phyloP scores from a whole-genome alignment of 2,797 vertebrate species.

The Rhinella marina region DNA sequence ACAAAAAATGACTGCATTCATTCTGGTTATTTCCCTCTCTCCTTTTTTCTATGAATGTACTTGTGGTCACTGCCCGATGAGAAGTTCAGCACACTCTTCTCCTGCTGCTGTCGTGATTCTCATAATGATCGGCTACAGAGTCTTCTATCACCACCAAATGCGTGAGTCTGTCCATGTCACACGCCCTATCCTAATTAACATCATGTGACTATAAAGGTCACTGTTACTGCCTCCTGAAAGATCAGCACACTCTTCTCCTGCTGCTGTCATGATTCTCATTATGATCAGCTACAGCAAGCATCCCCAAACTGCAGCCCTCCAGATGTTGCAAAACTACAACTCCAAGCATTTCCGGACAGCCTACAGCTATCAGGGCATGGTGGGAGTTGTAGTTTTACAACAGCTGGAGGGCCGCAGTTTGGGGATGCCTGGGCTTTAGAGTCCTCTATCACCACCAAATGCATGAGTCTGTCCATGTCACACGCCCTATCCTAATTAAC shows the following conservation, averaged over 20 bases:
- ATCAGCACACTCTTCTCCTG: not conserved
- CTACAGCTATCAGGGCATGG: too few relatives aligned
- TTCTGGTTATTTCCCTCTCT: not conserved
- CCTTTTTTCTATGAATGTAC: not conserved
- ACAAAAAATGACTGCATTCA: not conserved
- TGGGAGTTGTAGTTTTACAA: too few relatives aligned
- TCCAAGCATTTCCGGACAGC: too few relatives aligned
- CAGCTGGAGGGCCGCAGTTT: too few relatives aligned
- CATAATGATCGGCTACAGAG: not conserved
- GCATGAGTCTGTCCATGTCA: not conserved
- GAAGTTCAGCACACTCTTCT: not conserved
- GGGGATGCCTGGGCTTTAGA: too few relatives aligned
- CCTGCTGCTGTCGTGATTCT: not conserved
- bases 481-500: not conserved
- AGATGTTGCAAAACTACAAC: too few relatives aligned
- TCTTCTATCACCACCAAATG: not conserved
- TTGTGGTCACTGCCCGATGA: not conserved
- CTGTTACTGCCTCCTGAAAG: not conserved
- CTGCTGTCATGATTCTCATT: slow-evolving; percentile 9
- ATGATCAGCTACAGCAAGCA: too few relatives aligned
- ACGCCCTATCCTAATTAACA: not conserved
- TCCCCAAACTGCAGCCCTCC: too few relatives aligned
- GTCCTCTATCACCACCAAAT: not conserved
- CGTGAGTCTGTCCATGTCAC: not conserved
- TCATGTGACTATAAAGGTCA: not conserved